Conservation (phyloP, 2,888 invertebrate species). For the Caenorhabditis imperialis region DNA sequence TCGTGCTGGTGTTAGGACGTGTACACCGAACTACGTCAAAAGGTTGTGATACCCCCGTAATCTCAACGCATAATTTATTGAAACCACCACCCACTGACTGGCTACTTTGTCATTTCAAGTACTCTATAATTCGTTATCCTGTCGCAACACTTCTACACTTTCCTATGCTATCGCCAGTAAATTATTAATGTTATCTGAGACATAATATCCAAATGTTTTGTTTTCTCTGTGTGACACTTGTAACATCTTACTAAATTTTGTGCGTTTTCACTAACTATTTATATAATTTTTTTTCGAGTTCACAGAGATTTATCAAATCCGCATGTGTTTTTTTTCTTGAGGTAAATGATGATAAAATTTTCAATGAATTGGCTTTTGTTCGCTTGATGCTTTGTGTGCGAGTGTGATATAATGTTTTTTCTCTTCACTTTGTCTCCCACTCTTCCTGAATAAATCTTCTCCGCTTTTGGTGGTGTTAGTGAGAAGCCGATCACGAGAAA, state of each 20-base stretch:
- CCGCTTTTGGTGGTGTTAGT: conserved; percentile 30
- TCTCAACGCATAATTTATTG: conserved; percentile 48
- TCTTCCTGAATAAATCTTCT: conserved; percentile 38
- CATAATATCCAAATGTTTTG: conserved; percentile 17
- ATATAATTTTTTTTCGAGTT: too few relatives aligned
- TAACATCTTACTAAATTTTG: neutral
- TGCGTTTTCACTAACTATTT: too few relatives aligned
- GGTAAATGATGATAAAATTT: conserved; percentile 35
- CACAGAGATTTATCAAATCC: conserved; percentile 1
- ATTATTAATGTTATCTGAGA: conserved; percentile 21
- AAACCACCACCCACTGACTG: conserved; percentile 11
- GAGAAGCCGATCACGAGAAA: conserved; percentile 46
- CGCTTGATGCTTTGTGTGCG: conserved; percentile 41
- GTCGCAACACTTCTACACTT: conserved; percentile 23
- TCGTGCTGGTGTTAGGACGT: conserved; percentile 75
- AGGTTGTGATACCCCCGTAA: conserved; percentile 45
- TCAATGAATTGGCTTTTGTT: too few relatives aligned
- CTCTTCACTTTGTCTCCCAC: neutral
- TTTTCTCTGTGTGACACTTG: conserved; percentile 4
- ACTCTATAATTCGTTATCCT: conserved; percentile 6
- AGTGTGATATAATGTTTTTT: conserved; percentile 43
- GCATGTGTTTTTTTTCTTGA: neutral
- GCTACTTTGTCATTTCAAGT: conserved; percentile 1
- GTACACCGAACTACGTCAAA: neutral
- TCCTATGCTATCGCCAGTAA: conserved; percentile 42